phyloP scores from a whole-genome alignment of 1,140 invertebrate species.

The Bombus confusus region DNA sequence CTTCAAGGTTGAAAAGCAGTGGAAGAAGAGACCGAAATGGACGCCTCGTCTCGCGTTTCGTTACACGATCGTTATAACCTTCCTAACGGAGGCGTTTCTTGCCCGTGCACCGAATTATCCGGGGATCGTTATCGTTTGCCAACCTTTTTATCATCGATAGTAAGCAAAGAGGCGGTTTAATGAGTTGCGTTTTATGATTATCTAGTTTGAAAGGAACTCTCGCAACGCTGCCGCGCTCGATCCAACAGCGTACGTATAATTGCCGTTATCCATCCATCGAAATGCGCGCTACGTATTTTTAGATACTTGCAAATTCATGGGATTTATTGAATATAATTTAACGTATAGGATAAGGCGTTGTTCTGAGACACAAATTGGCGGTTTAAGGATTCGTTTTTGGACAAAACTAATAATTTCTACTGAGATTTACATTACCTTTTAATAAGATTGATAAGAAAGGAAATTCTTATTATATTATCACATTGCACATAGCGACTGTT shows the following conservation, averaged over 20 bases:
- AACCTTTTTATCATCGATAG: conserved; percentile 1
- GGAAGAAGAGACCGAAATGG: background rate
- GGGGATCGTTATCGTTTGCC: conserved; percentile 57
- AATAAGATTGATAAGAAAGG: too few species aligned
- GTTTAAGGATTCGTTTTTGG: too few species aligned
- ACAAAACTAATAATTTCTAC: too few species aligned
- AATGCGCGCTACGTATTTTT: background rate
- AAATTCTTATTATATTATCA: too few species aligned
- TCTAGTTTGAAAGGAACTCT: background rate
- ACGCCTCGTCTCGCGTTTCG: conserved; percentile 51
- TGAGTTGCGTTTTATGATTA: background rate
- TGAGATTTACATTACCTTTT: too few species aligned
- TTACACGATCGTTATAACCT: conserved; percentile 49
- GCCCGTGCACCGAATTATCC: conserved; percentile 54
- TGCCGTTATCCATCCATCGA: background rate
- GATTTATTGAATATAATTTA: too few species aligned
- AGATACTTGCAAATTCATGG: background rate
- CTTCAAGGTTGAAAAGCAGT: background rate
- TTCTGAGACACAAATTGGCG: too few species aligned
- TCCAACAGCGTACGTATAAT: background rate
- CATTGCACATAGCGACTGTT: too few species aligned
- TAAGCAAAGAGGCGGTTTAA: too few species aligned
- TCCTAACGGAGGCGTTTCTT: conserved; percentile 55
- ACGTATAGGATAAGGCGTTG: too few species aligned
- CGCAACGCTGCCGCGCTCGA: too few species aligned